A percentile compares a stretch with the other conserved stretches of the same genome.
phyloP scores from a whole-genome alignment of 1,140 invertebrate genomes.

The Hylaeus anthracinus region DNA sequence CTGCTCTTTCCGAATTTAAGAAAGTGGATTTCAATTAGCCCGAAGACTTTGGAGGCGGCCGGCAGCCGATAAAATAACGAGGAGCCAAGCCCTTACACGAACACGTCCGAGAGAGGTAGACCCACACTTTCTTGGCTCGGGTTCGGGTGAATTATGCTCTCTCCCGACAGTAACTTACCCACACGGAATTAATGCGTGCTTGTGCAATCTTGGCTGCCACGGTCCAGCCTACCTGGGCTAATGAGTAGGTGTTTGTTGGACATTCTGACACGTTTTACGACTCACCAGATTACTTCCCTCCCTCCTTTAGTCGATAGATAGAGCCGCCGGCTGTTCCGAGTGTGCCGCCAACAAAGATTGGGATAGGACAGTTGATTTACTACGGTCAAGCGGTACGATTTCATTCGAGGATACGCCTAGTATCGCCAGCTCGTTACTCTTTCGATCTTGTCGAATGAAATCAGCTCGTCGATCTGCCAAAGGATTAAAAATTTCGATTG shows the following conservation, averaged over 20 bases:
- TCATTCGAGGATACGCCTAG: conserved; percentile 65
- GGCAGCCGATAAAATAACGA: conserved; percentile 73
- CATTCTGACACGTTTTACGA: conserved; percentile 80
- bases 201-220: conserved; percentile 74
- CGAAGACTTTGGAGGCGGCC: conserved; percentile 53
- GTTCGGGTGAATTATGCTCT: conserved; percentile 74
- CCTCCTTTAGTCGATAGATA: conserved; percentile 63
- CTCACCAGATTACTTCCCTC: conserved; percentile 76
- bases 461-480: conserved; percentile 63
- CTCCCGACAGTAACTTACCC: conserved; percentile 74
- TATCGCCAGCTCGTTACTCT: conserved; percentile 68
- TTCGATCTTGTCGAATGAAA: conserved; percentile 50
- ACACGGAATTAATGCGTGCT: conserved; percentile 75
- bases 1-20: conserved; percentile 65
- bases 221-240: conserved; percentile 74
- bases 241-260: conserved; percentile 80
- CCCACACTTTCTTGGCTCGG: conserved; percentile 66
- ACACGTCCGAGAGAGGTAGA: conserved; percentile 58
- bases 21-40: conserved; percentile 72
- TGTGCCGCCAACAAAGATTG: conserved; percentile 68
- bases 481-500: conserved; percentile 75
- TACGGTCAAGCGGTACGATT: conserved; percentile 63
- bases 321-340: conserved; percentile 61
- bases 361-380: conserved; percentile 72
- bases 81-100: conserved; percentile 68